A percentile compares a stretch with the other conserved stretches of the same genome.
Evolutionary conservation across 2,113 vertebrate genomes (phyloP).

Genomic region (Pholis gunnellus): DNA sequence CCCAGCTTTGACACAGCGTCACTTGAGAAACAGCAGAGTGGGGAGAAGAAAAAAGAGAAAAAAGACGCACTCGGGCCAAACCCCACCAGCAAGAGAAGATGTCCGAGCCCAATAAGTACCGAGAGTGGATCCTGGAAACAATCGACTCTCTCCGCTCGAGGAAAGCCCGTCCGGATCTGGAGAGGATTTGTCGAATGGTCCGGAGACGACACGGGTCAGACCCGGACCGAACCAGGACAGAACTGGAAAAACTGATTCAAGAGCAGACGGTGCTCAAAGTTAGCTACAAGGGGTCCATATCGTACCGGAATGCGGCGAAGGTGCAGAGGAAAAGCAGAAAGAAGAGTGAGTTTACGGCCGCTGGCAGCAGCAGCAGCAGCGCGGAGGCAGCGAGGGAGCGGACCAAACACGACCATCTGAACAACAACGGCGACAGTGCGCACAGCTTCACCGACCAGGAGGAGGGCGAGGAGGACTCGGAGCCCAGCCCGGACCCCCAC

Average conservation of each 20-base stretch:
- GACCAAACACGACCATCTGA: conserved; percentile 71
- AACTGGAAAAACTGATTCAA: conserved; percentile 92
- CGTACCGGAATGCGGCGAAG: conserved; percentile 90
- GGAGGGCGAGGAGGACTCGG: conserved; percentile 70
- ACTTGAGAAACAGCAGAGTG: conserved; percentile 84
- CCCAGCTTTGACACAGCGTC: conserved; percentile 78
- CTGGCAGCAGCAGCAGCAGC: conserved; percentile 55
- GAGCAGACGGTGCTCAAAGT: conserved; percentile 92
- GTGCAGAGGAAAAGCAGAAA: conserved; percentile 87
- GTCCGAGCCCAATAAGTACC: conserved; percentile 85
- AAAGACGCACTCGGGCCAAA: conserved; percentile 79
- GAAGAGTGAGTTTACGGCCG: conserved; percentile 81
- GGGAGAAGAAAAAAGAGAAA: background rate
- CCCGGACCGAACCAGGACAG: conserved; percentile 88
- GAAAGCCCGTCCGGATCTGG: conserved; percentile 92
- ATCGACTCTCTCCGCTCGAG: conserved; percentile 92
- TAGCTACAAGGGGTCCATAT: conserved; percentile 93
- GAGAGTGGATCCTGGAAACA: conserved; percentile 92
- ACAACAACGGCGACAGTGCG: conserved; percentile 80
- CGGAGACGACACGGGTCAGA: conserved; percentile 90
- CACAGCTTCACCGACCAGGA: conserved; percentile 80
- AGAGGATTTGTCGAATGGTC: conserved; percentile 93
- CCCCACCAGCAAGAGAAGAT: conserved; percentile 80
- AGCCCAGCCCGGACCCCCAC: conserved; percentile 65
- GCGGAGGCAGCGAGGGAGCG: conserved; percentile 74